Percentiles rank a stretch among this genome's conserved stretches.
Conservation (phyloP, 2,888 invertebrate genomes). For the Calliphora vomitoria region DNA sequence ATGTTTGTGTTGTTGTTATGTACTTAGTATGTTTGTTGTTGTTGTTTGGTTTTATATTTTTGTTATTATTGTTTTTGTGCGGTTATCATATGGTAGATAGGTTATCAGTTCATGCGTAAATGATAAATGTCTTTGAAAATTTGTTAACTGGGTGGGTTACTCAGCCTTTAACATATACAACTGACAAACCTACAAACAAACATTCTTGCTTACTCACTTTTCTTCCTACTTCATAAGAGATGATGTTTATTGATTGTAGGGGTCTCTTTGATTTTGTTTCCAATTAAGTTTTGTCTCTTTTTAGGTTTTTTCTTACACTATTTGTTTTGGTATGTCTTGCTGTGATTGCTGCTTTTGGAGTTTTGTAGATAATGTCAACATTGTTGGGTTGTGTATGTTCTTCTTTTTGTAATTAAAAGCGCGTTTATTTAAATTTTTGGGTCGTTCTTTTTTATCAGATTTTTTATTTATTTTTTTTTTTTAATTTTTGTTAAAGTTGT, state of each 20-base stretch:
- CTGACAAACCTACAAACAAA: neutral
- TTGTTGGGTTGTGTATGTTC: slow-evolving; percentile 12
- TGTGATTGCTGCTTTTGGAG: slow-evolving; percentile 34
- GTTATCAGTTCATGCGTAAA: slow-evolving; percentile 74
- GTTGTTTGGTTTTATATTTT: slow-evolving; percentile 19
- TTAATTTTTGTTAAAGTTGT: neutral
- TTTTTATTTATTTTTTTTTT: neutral
- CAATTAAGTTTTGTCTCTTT: slow-evolving; percentile 41
- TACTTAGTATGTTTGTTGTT: slow-evolving; percentile 12
- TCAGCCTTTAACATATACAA: slow-evolving; percentile 13
- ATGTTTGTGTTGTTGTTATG: slow-evolving; percentile 11
- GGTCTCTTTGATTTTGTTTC: slow-evolving; percentile 43
- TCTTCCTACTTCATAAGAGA: slow-evolving; percentile 32
- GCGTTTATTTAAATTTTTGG: slow-evolving; percentile 29
- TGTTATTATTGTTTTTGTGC: slow-evolving; percentile 38
- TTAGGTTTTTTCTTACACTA: slow-evolving; percentile 8
- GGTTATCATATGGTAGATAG: slow-evolving; percentile 63
- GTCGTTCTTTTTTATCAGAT: slow-evolving; percentile 11
- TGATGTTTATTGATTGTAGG: slow-evolving; percentile 53
- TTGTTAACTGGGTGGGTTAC: slow-evolving; percentile 60
- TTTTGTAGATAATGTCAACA: slow-evolving; percentile 22
- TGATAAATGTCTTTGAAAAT: slow-evolving; percentile 71
- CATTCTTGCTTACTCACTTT: slow-evolving; percentile 11
- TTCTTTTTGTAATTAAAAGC: slow-evolving; percentile 39
- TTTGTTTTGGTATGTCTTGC: slow-evolving; percentile 26